These are phyloP conservation scores for Ypsolopha sequella DNA, from an alignment of 2,888 invertebrate genomes.

Conservation along the genomic window DNA sequence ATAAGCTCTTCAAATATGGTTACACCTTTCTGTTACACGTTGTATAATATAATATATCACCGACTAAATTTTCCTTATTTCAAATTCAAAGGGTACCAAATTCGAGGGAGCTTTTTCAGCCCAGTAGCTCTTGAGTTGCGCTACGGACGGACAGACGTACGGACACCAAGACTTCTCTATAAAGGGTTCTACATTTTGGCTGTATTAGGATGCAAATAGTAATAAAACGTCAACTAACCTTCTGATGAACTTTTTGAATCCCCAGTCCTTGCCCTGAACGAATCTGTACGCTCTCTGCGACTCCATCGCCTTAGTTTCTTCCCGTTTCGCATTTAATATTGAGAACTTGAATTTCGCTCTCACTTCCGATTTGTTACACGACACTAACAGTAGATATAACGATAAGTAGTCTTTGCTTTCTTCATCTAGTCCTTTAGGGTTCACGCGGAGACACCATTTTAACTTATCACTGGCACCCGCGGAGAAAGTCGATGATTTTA, in stretches of 20 bases:
- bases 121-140: too few relatives aligned
- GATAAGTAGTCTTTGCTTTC: conserved; percentile 99
- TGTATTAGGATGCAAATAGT: too few relatives aligned
- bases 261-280: conserved; percentile 99
- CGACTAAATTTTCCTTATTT: too few relatives aligned
- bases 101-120: too few relatives aligned
- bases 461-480: conserved; percentile 99
- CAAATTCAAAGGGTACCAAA: too few relatives aligned
- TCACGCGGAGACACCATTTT: conserved; percentile 99
- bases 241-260: conserved; percentile 99
- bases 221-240: conserved; percentile 38
- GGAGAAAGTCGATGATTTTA: conserved; percentile 99
- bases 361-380: conserved; percentile 99
- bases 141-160: too few relatives aligned
- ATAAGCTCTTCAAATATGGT: too few relatives aligned
- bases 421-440: conserved; percentile 99
- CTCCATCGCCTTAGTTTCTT: conserved; percentile 99
- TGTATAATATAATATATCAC: too few relatives aligned
- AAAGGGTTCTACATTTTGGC: too few relatives aligned
- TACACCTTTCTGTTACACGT: too few relatives aligned
- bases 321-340: conserved; percentile 99
- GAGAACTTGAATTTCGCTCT: conserved; percentile 99
- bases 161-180: too few relatives aligned
- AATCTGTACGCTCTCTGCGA: conserved; percentile 97
- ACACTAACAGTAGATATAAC: conserved; percentile 97